Evolutionary conservation across 1,140 invertebrate species (phyloP).

Genomic region (Drosophila kurseongensis): DNA sequence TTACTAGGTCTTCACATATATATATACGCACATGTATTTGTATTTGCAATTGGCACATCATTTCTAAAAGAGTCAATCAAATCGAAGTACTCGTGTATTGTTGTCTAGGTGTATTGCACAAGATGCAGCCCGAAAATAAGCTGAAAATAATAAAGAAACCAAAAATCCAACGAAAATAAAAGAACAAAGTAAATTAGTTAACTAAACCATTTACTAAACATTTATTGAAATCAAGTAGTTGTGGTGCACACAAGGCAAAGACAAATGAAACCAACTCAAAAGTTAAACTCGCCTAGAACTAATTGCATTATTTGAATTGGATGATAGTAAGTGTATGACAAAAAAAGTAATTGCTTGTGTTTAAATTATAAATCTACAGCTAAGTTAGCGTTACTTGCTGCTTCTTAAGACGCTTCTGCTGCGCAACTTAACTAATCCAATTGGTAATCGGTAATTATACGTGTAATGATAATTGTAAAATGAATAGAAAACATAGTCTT

Average conservation of each 20-base stretch:
- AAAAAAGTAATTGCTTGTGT: conserved; percentile 9
- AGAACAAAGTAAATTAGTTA: conserved; percentile 40
- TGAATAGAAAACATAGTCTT: conserved; percentile 45
- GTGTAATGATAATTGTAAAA: conserved; percentile 12
- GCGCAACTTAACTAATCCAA: conserved; percentile 30
- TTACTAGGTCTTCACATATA: conserved; percentile 52
- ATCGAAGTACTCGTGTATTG: conserved; percentile 13
- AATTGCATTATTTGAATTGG: conserved; percentile 50
- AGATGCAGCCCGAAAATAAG: conserved; percentile 6
- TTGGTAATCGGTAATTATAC: conserved; percentile 10
- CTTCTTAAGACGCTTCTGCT: neutral
- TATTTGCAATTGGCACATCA: conserved; percentile 74
- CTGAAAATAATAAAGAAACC: conserved; percentile 10
- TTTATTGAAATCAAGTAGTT: conserved; percentile 71
- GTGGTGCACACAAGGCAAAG: conserved; percentile 8
- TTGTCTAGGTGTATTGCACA: conserved; percentile 6
- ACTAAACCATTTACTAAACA: conserved; percentile 76
- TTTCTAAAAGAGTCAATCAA: conserved; percentile 54
- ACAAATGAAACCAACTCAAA: conserved; percentile 34
- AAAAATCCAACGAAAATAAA: conserved; percentile 15
- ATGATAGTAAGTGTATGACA: conserved; percentile 19
- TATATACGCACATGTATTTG: conserved; percentile 29
- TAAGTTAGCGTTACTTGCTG: conserved; percentile 2
- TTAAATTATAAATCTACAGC: conserved; percentile 29
- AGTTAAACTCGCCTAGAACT: conserved; percentile 54